Evolutionary conservation across 2,888 invertebrate species (phyloP).

Genomic region (Entomobrya proxima): DNA sequence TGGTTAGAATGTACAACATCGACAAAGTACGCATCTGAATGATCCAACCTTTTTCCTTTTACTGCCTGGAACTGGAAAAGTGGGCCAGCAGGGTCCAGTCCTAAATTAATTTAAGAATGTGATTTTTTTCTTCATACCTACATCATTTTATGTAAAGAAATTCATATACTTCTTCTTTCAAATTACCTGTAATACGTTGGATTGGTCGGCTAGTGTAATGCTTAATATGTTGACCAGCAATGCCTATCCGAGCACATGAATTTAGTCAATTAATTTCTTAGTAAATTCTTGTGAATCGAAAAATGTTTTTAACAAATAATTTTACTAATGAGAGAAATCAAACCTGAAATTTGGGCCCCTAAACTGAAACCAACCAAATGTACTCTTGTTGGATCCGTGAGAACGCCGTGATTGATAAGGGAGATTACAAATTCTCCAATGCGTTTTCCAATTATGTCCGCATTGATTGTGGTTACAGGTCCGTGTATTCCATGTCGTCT

Average conservation of each 20-base stretch:
- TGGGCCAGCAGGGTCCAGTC: constrained; percentile 70
- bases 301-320: neutral
- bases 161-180: no score
- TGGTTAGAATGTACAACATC: constrained; percentile 68
- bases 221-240: constrained; percentile 69
- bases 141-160: no score
- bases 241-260: neutral
- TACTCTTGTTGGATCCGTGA: constrained; percentile 68
- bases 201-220: constrained; percentile 69
- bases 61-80: constrained; percentile 65
- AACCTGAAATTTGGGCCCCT: constrained; percentile 68
- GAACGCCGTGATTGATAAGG: constrained; percentile 69
- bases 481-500: constrained; percentile 49
- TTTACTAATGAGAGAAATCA: neutral
- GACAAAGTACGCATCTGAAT: constrained; percentile 70
- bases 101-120: neutral
- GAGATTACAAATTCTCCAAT: constrained; percentile 64
- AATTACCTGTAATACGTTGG: constrained; percentile 65
- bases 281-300: neutral
- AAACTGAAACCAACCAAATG: constrained; percentile 69
- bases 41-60: constrained; percentile 69
- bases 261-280: neutral
- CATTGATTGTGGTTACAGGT: constrained; percentile 64
- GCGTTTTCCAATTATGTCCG: constrained; percentile 66
- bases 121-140: no score